Base-by-base conservation (phyloP, 2,888 invertebrate species). In the Chrysodeixis includens region DNA sequence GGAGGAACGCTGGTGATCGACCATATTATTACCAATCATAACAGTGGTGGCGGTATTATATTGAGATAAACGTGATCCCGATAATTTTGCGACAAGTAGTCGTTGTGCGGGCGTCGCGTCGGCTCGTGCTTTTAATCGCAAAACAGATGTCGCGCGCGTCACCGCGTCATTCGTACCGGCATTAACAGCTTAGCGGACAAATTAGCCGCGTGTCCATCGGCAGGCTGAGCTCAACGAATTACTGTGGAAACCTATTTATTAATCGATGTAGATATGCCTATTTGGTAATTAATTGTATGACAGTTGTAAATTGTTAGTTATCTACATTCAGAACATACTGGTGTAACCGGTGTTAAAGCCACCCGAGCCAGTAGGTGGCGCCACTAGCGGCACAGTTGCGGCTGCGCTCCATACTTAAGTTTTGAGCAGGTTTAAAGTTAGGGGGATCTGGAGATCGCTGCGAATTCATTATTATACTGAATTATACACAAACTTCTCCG, bases 361-460 rank as follows among this genome's bases (percentile, higher is more conserved):
- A 12, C 12, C 26, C 2, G 26, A 26, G 26, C 26, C 26, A 10
- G 46, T 1, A 46, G 16, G 16, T 18, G 46, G 0, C n/a, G n/a
- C n/a, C n/a, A n/a, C n/a, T n/a, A n/a, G n/a, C n/a, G 44, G 18
- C 18, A 44, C 8, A 18, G 46, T 46, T 18, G 8, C 46, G 46
- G 20, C 18, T 18, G 46, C 20, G 44, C 46, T 61, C 53, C 30
- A 8, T 30, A 30, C 51, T 44, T 40, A 69, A 69, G 55, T 69
- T 74, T 9, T 56, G 55, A 69, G 51, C 46, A 51, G 60, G 46
- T 73, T 69, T 58, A 57, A 63, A 73, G 64, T 73, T 55, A 16
- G 32, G 30, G 12, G 40, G 60, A 61, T 55, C 30, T 64, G 57
- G 10, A 54, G 56, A 44, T 73, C 53, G 18, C 32, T 62, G 59